Conservation (phyloP, 1,140 invertebrate species). For the Penaeus vannamei region DNA sequence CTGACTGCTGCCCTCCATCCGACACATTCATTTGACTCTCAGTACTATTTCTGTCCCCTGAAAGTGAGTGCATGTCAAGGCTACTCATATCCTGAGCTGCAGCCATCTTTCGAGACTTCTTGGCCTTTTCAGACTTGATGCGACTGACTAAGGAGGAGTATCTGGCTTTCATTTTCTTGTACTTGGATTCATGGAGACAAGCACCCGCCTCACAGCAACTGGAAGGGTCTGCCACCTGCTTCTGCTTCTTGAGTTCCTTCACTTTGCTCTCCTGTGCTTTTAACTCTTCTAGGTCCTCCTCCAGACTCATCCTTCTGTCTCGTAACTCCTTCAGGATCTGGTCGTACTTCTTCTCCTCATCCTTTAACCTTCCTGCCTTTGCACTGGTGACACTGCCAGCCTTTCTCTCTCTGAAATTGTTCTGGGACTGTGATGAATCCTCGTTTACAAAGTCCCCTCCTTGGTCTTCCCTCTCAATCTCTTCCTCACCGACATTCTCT, state of each 20-base stretch:
- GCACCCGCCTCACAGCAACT: slow-evolving; percentile 12
- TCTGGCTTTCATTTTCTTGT: slow-evolving; percentile 49
- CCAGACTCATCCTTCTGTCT: slow-evolving; percentile 50
- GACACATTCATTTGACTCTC: slow-evolving; percentile 46
- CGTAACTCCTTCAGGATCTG: slow-evolving; percentile 33
- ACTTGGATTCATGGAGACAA: slow-evolving; percentile 49
- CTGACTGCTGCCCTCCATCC: slow-evolving; percentile 40
- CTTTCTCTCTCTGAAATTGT: background rate
- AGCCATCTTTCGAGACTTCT: slow-evolving; percentile 32
- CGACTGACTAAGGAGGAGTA: slow-evolving; percentile 46
- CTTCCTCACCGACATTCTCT: slow-evolving; percentile 25
- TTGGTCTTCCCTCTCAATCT: background rate
- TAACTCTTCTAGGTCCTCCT: slow-evolving; percentile 51
- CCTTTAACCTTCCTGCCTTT: background rate
- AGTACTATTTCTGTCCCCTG: slow-evolving; percentile 45
- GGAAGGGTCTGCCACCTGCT: background rate
- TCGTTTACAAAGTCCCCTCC: too few relatives aligned
- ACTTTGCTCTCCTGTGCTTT: slow-evolving; percentile 47
- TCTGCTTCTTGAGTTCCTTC: slow-evolving; percentile 40
- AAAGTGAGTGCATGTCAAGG: slow-evolving; percentile 18
- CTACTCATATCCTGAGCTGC: background rate
- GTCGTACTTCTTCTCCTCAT: slow-evolving; percentile 48
- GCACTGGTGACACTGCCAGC: background rate
- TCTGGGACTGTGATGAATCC: too few relatives aligned
- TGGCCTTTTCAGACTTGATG: slow-evolving; percentile 53